Conservation (phyloP, 2,797 vertebrate species). For the Corythornis leucogaster region DNA sequence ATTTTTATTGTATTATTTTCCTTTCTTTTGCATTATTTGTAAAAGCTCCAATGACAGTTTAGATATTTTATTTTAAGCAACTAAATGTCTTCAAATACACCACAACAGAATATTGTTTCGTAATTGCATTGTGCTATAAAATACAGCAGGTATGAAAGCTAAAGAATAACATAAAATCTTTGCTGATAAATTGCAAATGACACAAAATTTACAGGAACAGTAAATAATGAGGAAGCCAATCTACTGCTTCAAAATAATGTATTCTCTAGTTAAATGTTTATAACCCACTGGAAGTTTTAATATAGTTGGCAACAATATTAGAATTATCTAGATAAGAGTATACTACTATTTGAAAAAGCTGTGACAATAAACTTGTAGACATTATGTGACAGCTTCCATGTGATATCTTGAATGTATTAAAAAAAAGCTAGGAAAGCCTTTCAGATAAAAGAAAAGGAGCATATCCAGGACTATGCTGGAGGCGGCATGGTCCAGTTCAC, state of each 20-base stretch:
- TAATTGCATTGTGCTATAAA: neutral
- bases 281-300: neutral
- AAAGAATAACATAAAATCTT: neutral
- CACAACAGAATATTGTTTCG: neutral
- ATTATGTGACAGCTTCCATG: neutral
- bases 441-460: fast-evolving
- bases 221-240: neutral
- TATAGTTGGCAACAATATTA: neutral
- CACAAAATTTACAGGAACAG: neutral
- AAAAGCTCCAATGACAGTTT: neutral
- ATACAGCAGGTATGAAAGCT: neutral
- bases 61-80: neutral
- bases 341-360: neutral
- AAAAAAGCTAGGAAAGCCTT: neutral
- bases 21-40: neutral
- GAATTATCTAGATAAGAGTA: neutral
- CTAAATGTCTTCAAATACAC: neutral
- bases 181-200: neutral
- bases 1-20: neutral
- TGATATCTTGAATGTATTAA: neutral
- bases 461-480: neutral
- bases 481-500: neutral
- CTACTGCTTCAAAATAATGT: neutral
- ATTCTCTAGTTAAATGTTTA: neutral
- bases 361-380: neutral